Conservation (phyloP, 2,888 invertebrate species). For the Escarpia spicata region DNA sequence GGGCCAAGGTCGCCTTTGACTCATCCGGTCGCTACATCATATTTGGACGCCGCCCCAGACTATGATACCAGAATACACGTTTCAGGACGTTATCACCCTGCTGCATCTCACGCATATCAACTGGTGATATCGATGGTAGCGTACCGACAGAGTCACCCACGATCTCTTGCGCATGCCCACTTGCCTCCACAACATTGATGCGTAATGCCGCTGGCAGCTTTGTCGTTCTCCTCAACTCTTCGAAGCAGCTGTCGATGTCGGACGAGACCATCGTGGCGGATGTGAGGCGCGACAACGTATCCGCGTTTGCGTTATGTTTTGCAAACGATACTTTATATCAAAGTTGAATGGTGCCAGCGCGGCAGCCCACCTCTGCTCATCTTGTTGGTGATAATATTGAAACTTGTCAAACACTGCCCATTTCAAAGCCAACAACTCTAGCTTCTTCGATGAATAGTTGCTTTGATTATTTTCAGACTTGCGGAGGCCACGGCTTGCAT, state of each 20-base stretch:
- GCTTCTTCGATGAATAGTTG: too few relatives aligned
- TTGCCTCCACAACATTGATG: neutral
- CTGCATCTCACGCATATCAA: neutral
- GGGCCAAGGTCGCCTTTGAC: too few relatives aligned
- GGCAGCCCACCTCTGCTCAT: neutral
- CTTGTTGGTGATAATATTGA: neutral
- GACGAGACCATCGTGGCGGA: neutral
- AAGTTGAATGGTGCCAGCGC: neutral
- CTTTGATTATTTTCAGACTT: too few relatives aligned
- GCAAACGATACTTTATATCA: neutral
- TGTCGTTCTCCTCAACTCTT: neutral
- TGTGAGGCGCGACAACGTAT: neutral
- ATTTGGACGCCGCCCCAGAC: too few relatives aligned
- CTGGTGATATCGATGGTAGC: neutral
- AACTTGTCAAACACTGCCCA: too few relatives aligned
- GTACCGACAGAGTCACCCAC: neutral
- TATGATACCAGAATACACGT: neutral
- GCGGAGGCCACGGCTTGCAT: too few relatives aligned
- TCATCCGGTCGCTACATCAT: too few relatives aligned
- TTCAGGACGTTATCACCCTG: neutral
- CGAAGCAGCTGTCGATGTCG: neutral
- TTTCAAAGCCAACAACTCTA: too few relatives aligned
- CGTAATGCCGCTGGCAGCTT: too few relatives aligned
- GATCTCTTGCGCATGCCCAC: neutral
- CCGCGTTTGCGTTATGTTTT: conserved; percentile 18